Conservation (phyloP, 2,797 vertebrate species). For the Lemur catta region DNA sequence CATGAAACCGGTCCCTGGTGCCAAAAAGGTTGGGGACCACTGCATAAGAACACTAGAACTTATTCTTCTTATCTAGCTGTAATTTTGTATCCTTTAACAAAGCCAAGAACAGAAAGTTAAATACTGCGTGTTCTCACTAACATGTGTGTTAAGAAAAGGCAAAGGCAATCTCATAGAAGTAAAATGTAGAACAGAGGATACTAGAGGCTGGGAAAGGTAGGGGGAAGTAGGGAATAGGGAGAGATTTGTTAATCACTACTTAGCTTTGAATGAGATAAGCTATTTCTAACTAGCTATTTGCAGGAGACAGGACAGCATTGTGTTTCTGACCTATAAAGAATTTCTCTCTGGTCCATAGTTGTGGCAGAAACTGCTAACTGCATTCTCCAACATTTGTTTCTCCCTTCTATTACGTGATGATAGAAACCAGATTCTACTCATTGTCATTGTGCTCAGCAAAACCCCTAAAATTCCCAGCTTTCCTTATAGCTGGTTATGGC, state of each 20-base stretch:
- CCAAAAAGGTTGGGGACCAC: too few relatives aligned
- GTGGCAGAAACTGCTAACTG: background rate
- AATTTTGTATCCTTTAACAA: background rate
- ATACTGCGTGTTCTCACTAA: background rate
- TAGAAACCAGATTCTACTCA: slow-evolving; percentile 10
- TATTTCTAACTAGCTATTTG: slow-evolving; percentile 14
- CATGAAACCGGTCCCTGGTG: too few relatives aligned
- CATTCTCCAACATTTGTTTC: background rate
- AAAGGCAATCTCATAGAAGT: background rate
- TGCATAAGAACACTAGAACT: background rate
- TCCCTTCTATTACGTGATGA: background rate
- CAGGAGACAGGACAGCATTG: background rate
- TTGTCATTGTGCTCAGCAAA: background rate
- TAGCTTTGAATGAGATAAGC: background rate
- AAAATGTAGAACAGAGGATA: background rate
- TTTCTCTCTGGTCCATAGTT: background rate
- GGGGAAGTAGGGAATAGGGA: background rate
- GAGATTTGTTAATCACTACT: background rate
- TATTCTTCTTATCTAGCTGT: background rate
- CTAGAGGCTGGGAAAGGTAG: background rate
- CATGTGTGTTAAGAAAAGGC: background rate
- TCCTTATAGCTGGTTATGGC: background rate
- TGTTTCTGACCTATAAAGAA: background rate
- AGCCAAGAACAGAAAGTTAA: background rate
- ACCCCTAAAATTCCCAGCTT: background rate